Evolutionary conservation across 2,113 vertebrate species (phyloP).

Genomic region (Aptenodytes forsteri): DNA sequence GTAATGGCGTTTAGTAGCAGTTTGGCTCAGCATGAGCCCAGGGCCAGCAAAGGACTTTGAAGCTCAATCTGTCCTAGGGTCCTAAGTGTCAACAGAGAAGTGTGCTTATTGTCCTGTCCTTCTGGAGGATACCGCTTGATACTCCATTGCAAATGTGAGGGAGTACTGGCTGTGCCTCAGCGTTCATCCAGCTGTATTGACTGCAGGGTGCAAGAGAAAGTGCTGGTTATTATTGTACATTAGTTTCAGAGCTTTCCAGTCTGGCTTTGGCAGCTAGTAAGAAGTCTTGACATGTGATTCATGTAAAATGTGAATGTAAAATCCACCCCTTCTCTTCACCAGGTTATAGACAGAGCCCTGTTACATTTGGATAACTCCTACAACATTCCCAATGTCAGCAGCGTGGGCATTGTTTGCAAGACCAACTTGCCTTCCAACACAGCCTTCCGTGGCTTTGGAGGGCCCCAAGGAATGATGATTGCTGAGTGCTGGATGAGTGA

Average conservation of each 20-base stretch:
- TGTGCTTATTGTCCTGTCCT: neutral
- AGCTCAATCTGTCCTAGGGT: neutral
- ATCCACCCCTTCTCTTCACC: neutral
- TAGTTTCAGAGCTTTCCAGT: neutral
- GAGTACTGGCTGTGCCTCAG: neutral
- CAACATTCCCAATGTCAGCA: constrained; percentile 85
- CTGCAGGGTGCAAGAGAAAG: neutral
- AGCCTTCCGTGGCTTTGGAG: constrained; percentile 95
- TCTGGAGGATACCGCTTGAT: neutral
- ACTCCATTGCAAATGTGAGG: neutral
- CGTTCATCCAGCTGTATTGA: neutral
- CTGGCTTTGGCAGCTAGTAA: neutral
- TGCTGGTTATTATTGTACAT: neutral
- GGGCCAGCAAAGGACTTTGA: neutral
- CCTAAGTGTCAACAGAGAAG: neutral
- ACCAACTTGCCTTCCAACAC: constrained; percentile 95
- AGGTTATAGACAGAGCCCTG: constrained; percentile 90
- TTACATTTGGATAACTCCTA: constrained; percentile 96
- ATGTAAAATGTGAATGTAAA: neutral
- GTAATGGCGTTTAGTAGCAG: neutral
- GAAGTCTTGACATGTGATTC: neutral
- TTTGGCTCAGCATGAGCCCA: neutral
- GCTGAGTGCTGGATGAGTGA: constrained; percentile 90
- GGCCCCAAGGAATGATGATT: constrained; percentile 93
- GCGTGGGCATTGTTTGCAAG: constrained; percentile 84